Evolutionary conservation across 2,888 invertebrate species (phyloP).

Genomic region (Pocota personata): DNA sequence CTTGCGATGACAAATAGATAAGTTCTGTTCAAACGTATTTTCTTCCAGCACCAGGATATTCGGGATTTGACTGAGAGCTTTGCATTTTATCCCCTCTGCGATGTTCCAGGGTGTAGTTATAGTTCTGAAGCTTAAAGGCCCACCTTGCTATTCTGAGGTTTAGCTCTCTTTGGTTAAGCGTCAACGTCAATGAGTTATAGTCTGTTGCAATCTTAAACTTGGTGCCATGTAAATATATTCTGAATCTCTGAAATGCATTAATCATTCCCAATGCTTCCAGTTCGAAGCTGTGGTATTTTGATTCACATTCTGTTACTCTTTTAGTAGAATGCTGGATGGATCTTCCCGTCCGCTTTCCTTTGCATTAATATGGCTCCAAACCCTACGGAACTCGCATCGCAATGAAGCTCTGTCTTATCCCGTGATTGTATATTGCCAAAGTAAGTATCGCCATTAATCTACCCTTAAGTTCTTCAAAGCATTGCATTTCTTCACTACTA

Average conservation of each 20-base stretch:
- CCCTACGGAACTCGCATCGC: conserved; percentile 12
- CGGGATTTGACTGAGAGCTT: too few species aligned
- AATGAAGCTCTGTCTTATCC: background rate
- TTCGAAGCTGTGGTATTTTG: too few species aligned
- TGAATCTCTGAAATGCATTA: conserved; percentile 64
- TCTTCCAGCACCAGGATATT: too few species aligned
- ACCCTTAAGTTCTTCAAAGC: too few species aligned
- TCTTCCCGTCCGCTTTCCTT: background rate
- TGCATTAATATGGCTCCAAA: background rate
- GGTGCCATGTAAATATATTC: conserved; percentile 74
- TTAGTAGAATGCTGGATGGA: too few species aligned
- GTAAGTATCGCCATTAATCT: too few species aligned
- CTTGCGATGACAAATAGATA: too few species aligned
- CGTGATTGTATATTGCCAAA: too few species aligned
- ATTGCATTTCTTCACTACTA: too few species aligned
- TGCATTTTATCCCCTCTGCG: too few species aligned
- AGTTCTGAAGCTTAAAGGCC: conserved; percentile 76
- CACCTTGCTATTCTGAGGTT: conserved; percentile 70
- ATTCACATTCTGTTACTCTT: too few species aligned
- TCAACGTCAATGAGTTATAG: conserved; percentile 60
- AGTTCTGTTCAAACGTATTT: too few species aligned
- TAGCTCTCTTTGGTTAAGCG: conserved; percentile 66
- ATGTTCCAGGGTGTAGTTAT: conserved; percentile 13
- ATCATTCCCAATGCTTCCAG: background rate
- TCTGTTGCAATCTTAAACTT: conserved; percentile 74